A percentile compares a stretch with the other conserved stretches of the same genome.
phyloP scores from a whole-genome alignment of 2,113 vertebrate genomes.

The Microcebus jonahi region DNA sequence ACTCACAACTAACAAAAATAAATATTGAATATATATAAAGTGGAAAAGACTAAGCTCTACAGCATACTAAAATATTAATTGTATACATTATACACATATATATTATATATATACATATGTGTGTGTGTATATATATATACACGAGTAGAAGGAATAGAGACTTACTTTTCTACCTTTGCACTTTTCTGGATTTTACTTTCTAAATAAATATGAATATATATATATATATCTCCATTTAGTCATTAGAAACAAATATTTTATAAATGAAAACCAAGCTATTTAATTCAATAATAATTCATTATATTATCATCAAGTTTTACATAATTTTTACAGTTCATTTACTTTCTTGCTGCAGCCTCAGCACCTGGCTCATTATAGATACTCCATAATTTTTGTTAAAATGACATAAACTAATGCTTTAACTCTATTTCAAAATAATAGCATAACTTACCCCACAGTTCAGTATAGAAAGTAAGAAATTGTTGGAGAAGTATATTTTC shows the following conservation, averaged over 20 bases:
- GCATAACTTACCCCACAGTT: neutral
- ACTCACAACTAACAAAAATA: neutral
- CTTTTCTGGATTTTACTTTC: neutral
- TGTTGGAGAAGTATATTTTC: neutral
- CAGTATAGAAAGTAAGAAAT: neutral
- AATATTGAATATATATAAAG: neutral
- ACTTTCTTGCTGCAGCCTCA: neutral
- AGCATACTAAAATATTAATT: neutral
- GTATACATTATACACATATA: neutral
- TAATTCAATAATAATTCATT: neutral
- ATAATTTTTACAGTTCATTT: slow-evolving; percentile 13
- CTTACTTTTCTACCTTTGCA: neutral
- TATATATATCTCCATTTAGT: neutral
- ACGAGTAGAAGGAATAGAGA: neutral
- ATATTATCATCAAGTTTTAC: neutral
- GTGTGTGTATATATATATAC: neutral
- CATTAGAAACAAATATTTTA: neutral
- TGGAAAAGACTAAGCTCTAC: neutral
- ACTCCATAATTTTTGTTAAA: neutral
- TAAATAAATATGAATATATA: neutral
- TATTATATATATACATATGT: neutral
- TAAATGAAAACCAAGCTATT: neutral
- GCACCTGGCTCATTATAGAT: neutral
- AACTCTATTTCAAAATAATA: slow-evolving; percentile 11
- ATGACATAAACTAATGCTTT: neutral